Conservation (phyloP, 2,888 invertebrate species). For the Idaea straminata region DNA sequence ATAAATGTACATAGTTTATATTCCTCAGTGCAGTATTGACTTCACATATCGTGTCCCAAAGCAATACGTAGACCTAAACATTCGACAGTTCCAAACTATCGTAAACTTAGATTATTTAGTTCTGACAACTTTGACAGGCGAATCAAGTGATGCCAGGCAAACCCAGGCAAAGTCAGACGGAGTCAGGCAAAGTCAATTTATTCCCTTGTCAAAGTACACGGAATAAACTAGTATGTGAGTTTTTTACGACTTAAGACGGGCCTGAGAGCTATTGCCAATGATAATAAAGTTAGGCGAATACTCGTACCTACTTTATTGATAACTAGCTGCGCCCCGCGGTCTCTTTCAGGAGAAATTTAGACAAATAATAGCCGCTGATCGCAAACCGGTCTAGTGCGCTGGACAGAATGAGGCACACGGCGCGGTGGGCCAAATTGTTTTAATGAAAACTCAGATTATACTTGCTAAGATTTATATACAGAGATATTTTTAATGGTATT, state of each 20-base stretch:
- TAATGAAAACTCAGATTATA: no score
- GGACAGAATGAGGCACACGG: no score
- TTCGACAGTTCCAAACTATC: neutral
- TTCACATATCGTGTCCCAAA: neutral
- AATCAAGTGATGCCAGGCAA: constrained; percentile 22
- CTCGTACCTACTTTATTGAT: constrained; percentile 8
- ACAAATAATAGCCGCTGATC: no score
- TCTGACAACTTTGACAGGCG: constrained; percentile 27
- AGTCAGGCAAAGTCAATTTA: constrained; percentile 23
- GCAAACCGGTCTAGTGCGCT: no score
- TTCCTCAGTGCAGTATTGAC: neutral
- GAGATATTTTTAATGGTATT: no score
- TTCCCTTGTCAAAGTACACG: constrained; percentile 25
- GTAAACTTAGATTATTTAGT: constrained; percentile 7
- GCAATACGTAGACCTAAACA: neutral
- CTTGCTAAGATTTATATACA: no score
- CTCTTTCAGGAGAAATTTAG: neutral
- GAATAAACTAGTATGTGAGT: constrained; percentile 27
- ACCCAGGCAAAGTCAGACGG: constrained; percentile 6
- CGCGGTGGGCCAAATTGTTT: no score
- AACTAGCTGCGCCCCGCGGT: neutral
- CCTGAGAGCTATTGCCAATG: constrained; percentile 1
- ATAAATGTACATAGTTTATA: neutral
- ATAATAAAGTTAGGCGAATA: constrained; percentile 6
- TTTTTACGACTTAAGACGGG: constrained; percentile 14